Conservation (phyloP, 2,113 vertebrate species). For the Brienomyrus longianalis region DNA sequence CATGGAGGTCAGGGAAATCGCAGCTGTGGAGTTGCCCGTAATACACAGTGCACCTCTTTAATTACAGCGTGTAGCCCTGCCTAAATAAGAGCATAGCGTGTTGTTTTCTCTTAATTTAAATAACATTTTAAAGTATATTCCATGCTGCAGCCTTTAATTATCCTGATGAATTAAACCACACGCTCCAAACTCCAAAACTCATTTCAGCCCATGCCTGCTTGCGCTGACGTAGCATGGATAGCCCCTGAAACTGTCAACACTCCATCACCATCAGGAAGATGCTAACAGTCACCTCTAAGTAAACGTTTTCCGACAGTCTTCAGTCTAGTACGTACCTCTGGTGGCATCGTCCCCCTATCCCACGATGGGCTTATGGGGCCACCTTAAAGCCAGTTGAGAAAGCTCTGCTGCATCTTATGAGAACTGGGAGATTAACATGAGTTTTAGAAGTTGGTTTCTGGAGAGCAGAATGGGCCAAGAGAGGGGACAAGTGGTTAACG, state of each 20-base stretch:
- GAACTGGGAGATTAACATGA: not conserved
- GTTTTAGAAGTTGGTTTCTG: not conserved
- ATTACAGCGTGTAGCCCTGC: conserved; percentile 56
- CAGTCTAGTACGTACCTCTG: not conserved
- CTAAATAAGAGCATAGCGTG: conserved; percentile 58
- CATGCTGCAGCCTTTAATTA: conserved; percentile 57
- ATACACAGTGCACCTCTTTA: conserved; percentile 48
- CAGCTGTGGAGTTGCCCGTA: conserved; percentile 35
- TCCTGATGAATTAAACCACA: conserved; percentile 52
- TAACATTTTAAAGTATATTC: conserved; percentile 52
- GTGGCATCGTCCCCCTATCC: not conserved
- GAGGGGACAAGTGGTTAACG: not conserved
- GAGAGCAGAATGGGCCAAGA: not conserved
- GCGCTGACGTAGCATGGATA: conserved; percentile 52
- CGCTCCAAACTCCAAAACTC: conserved; percentile 28
- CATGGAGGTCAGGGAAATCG: not conserved
- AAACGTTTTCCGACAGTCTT: not conserved
- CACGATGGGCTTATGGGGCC: not conserved
- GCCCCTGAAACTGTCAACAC: conserved; percentile 33
- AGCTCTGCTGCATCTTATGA: not conserved
- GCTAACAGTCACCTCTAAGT: conserved; percentile 40
- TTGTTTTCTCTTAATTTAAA: conserved; percentile 51
- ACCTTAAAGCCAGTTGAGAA: not conserved
- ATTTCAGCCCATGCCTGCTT: conserved; percentile 53
- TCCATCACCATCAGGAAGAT: conserved; percentile 38